These are phyloP conservation scores for Silurus lanzhouensis DNA, from an alignment of 2,797 vertebrate genomes.

Conservation along the genomic window DNA sequence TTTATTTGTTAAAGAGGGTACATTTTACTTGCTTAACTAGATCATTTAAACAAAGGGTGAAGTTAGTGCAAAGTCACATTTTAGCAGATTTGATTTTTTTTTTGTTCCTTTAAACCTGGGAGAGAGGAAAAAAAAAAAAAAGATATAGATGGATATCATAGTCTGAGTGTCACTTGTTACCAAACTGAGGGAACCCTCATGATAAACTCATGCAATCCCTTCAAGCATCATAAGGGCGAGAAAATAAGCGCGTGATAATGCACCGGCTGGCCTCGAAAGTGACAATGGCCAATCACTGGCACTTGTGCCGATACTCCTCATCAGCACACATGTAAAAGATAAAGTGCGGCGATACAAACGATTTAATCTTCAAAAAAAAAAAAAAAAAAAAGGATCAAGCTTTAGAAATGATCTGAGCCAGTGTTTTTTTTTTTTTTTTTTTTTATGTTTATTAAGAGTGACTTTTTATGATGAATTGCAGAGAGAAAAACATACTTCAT, in stretches of 20 bases:
- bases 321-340: slow-evolving; percentile 31
- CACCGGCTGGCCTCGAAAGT: slow-evolving; percentile 4
- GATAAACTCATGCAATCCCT: slow-evolving; percentile 68
- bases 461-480: slow-evolving; percentile 68
- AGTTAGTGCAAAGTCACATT: neutral
- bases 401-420: slow-evolving; percentile 21
- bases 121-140: neutral
- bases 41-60: neutral
- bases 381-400: slow-evolving; percentile 26
- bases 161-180: slow-evolving; percentile 77
- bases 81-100: neutral
- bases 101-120: slow-evolving; percentile 5
- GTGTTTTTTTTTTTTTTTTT: slow-evolving; percentile 23
- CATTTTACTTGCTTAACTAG: neutral
- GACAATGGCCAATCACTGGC: slow-evolving; percentile 55
- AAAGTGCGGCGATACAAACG: slow-evolving; percentile 30
- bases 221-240: slow-evolving; percentile 38
- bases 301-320: slow-evolving; percentile 46
- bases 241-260: slow-evolving; percentile 20
- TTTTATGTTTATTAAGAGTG: slow-evolving; percentile 73
- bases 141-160: slow-evolving; percentile 64
- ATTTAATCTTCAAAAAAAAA: slow-evolving; percentile 22
- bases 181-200: slow-evolving; percentile 74
- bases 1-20: neutral
- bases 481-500: slow-evolving; percentile 61